Percentiles rank a stretch among this genome's conserved stretches.
These are phyloP conservation scores for Gisinianus flammeolus DNA, from an alignment of 2,888 invertebrate genomes.

Conservation along the genomic window DNA sequence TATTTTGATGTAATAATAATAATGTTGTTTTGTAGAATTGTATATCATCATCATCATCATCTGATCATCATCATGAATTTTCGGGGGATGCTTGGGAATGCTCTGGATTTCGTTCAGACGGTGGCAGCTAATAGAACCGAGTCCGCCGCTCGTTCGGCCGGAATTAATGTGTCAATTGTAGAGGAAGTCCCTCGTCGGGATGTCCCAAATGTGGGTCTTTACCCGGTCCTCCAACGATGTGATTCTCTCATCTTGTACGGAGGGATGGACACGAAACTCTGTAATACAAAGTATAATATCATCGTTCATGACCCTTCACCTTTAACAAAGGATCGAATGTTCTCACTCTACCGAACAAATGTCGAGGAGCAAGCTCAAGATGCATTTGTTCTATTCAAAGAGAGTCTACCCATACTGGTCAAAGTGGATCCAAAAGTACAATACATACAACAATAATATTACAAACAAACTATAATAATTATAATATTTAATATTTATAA, in stretches of 20 bases:
- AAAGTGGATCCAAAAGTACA: conserved; percentile 37
- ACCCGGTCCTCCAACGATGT: conserved; percentile 42
- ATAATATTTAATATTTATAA: neutral
- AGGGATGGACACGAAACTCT: conserved; percentile 38
- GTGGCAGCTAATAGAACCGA: no score
- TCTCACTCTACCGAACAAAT: conserved; percentile 46
- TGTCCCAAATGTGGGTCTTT: conserved; percentile 43
- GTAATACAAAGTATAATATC: conserved; percentile 47
- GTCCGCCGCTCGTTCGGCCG: no score
- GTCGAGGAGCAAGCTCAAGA: conserved; percentile 41
- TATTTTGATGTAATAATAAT: no score
- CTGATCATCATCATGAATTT: no score
- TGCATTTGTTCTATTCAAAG: conserved; percentile 49
- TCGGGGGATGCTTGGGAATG: no score
- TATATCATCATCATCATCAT: no score
- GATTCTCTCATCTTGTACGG: conserved; percentile 50
- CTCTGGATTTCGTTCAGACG: no score
- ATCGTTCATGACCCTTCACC: conserved; percentile 55
- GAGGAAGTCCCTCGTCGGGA: no score
- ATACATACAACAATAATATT: neutral
- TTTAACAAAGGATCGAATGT: conserved; percentile 49
- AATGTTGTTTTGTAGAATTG: no score
- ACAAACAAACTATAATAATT: neutral
- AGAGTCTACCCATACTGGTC: conserved; percentile 45
- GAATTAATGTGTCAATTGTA: no score